Evolutionary conservation across 2,888 invertebrate genomes (phyloP), one percentile per base, ranked within the genome.

Genomic region (Periphyllus acericola): DNA sequence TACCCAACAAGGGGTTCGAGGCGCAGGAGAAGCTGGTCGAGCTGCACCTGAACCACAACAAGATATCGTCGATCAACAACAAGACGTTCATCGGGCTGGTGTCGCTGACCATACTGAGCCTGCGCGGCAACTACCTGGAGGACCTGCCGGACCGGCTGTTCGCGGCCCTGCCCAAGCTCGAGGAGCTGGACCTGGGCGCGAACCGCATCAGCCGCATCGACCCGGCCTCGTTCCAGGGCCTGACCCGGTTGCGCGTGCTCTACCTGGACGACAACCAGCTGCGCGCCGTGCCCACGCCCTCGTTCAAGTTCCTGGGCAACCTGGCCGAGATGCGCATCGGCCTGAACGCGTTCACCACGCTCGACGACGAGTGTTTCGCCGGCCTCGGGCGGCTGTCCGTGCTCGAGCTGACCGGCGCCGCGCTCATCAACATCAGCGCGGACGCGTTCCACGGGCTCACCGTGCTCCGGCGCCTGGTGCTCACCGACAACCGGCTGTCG

Each of bases 181-280:
- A 96, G 91, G 97, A 97, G 92, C 93, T 97, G 83, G 96, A 97
- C 92, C 93, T 97, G 89, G 96, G 96, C 29, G 95, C 96, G 92
- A 97, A 97, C 91, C 94, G 96, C 90, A 96, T 97, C 91, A 95
- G 95, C 32, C 94, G 94, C 90, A 95, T 97, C 78, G 96, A 96
- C 90, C 93, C 95, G 0, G 93, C 93, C 89, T 96, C 96, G 4
- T 96, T 97, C 90, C 94, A 95, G 83, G 96, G 96, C 2, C 92
- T 97, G 83, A 92, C 93, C 8, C 94, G 95, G n/a, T 92, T 97
- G 88, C 93, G 96, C 89, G 95, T 96, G 34, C 92, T 97, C 25
- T 96, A 96, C 91, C 92, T 97, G 89, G 96, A 97, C 91, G 96
- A 97, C 91, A 97, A 97, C 91, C 95, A 95, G 89, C 91, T 97